Base-by-base conservation (phyloP, 2,113 vertebrate species). In the Equus przewalskii region DNA sequence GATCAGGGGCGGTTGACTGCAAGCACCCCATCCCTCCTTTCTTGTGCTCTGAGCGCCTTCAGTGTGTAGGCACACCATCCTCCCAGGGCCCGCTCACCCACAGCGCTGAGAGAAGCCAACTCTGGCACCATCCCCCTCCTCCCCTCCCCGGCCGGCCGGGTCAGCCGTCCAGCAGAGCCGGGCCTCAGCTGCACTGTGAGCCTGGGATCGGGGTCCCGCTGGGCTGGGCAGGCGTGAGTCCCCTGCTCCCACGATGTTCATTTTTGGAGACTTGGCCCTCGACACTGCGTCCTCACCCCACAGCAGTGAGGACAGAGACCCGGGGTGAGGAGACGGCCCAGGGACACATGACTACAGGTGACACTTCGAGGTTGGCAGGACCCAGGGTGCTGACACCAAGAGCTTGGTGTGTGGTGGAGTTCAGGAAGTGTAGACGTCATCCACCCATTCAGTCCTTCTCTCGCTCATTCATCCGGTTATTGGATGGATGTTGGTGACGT, bases 101-200 rank as follows among this genome's bases (percentile, higher is more conserved):
- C 19, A 96, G 56, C 0, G 22, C 72, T 92, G 79, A 73, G 92
- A 96, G 98, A 98, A 96, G 97, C 88, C 96, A 98, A 72, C 90
- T n/a, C 92, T 95, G 70, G 2, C 62, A 19, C 69, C 95, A 97
- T 96, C 95, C 86, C 69, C 60, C 75, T 10, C 3, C 30, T 67
- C 22, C 73, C 91, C 67, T 78, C 86, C 51, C 13, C 0, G 3
- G 1, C 2, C 21, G 67, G 49, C 84, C n/a, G 15, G 4, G 65
- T 14, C 89, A 80, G 30, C 41, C 15, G 36, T 33, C 89, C 46
- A 16, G 65, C 51, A 18, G 60, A 56, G 79, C 46, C 28, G 10
- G 73, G 78, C 65, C 26, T 2, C 24, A 78, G 69, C 81, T 36
- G 36, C 26, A 0, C 56, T 54, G 26, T 0, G 30, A 72, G 67